Evolutionary conservation across 2,113 vertebrate species (phyloP).

Genomic region (Rhegmatorhina hoffmannsi): DNA sequence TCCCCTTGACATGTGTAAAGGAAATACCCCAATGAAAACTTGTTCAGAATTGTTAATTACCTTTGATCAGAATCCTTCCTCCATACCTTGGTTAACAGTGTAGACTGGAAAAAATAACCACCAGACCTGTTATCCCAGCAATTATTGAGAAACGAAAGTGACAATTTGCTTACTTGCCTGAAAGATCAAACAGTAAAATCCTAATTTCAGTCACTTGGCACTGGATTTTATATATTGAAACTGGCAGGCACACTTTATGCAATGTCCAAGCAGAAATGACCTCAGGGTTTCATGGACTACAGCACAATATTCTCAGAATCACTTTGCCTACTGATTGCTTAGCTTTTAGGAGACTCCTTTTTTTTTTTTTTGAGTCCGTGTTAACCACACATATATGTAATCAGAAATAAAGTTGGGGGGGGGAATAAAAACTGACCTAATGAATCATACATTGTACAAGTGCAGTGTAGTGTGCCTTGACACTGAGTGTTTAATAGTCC

Average conservation of each 20-base stretch:
- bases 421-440: not conserved
- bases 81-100: constrained; percentile 15
- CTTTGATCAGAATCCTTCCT: constrained; percentile 34
- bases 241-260: constrained; percentile 51
- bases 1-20: constrained; percentile 46
- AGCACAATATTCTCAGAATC: not conserved
- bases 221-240: constrained; percentile 55
- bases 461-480: constrained; percentile 14
- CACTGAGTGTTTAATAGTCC: constrained; percentile 60
- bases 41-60: constrained; percentile 53
- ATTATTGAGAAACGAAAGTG: constrained; percentile 63
- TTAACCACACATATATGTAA: not conserved
- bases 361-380: not conserved
- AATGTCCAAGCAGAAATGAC: constrained; percentile 44
- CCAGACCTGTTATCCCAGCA: constrained; percentile 53
- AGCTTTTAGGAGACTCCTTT: not conserved
- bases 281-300: constrained; percentile 18
- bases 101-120: constrained; percentile 29
- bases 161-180: constrained; percentile 72
- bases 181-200: constrained; percentile 61
- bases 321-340: not conserved
- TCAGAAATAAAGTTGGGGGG: not conserved
- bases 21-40: constrained; percentile 44
- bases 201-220: constrained; percentile 56
- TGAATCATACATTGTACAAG: constrained; percentile 24